phyloP scores from a whole-genome alignment of 2,888 invertebrate species.

The Synergus laeviventris region DNA sequence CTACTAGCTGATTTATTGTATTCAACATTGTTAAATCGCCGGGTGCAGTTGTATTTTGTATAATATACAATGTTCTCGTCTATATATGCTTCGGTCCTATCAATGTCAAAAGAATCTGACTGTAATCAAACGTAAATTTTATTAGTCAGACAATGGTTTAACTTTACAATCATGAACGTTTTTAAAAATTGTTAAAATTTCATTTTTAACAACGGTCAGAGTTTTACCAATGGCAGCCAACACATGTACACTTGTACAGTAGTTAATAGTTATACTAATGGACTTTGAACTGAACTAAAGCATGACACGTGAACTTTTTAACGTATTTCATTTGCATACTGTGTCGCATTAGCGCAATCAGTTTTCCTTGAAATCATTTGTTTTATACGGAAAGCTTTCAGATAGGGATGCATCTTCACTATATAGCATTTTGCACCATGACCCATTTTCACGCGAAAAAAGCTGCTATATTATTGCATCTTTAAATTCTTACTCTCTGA shows the following conservation, averaged over 20 bases:
- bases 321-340: conserved; percentile 37
- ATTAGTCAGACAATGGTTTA: too few relatives aligned
- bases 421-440: neutral
- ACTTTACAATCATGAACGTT: too few relatives aligned
- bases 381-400: conserved; percentile 31
- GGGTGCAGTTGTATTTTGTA: neutral
- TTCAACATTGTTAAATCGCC: conserved; percentile 25
- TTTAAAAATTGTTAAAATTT: neutral
- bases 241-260: neutral
- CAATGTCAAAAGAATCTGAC: neutral
- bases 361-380: conserved; percentile 36
- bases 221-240: conserved; percentile 1
- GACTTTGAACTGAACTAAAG: conserved; percentile 37
- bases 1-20: conserved; percentile 46
- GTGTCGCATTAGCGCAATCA: conserved; percentile 37
- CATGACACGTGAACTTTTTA: conserved; percentile 35
- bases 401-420: conserved; percentile 18
- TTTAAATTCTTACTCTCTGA: neutral
- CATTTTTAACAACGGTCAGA: conserved; percentile 5
- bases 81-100: too few relatives aligned
- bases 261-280: conserved; percentile 31
- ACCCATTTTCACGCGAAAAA: neutral
- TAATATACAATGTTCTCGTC: neutral
- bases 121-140: neutral
- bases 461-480: too few relatives aligned